Evolutionary conservation across 2,888 invertebrate species (phyloP).

Genomic region (Podabrus alpinus): DNA sequence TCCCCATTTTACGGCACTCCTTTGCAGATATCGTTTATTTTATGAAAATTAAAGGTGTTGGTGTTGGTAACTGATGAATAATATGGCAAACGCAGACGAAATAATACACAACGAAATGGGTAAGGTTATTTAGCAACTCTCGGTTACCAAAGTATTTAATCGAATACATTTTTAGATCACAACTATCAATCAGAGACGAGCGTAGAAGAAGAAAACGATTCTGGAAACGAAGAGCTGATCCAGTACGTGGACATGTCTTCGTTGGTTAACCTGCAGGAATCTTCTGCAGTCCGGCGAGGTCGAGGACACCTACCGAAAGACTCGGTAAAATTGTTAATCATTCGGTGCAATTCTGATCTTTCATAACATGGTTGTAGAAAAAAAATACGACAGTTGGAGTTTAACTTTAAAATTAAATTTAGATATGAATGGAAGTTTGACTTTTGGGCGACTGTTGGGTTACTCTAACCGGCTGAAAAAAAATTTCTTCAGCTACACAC

Average conservation of each 20-base stretch:
- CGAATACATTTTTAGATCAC: slow-evolving; percentile 13
- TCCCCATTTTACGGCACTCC: neutral
- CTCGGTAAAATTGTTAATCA: slow-evolving; percentile 52
- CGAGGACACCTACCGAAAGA: slow-evolving; percentile 54
- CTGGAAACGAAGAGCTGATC: slow-evolving; percentile 37
- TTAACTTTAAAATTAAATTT: too few relatives aligned
- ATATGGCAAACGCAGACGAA: slow-evolving; percentile 21
- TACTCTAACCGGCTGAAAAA: too few relatives aligned
- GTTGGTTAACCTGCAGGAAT: slow-evolving; percentile 31
- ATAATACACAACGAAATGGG: slow-evolving; percentile 8
- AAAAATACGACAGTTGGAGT: too few relatives aligned
- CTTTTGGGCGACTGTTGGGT: too few relatives aligned
- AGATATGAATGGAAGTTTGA: too few relatives aligned
- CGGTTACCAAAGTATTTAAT: neutral
- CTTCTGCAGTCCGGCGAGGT: slow-evolving; percentile 41
- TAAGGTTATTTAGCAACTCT: neutral
- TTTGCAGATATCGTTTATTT: neutral
- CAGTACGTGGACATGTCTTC: slow-evolving; percentile 37
- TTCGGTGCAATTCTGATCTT: too few relatives aligned
- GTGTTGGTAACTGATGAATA: too few relatives aligned
- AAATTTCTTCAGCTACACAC: too few relatives aligned
- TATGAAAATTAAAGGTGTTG: neutral
- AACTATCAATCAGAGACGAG: slow-evolving; percentile 24
- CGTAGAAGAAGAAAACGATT: slow-evolving; percentile 37
- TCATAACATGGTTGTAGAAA: too few relatives aligned